These are phyloP conservation scores for Rhinoraja longicauda DNA, from an alignment of 2,797 vertebrate species.

Conservation along the genomic window DNA sequence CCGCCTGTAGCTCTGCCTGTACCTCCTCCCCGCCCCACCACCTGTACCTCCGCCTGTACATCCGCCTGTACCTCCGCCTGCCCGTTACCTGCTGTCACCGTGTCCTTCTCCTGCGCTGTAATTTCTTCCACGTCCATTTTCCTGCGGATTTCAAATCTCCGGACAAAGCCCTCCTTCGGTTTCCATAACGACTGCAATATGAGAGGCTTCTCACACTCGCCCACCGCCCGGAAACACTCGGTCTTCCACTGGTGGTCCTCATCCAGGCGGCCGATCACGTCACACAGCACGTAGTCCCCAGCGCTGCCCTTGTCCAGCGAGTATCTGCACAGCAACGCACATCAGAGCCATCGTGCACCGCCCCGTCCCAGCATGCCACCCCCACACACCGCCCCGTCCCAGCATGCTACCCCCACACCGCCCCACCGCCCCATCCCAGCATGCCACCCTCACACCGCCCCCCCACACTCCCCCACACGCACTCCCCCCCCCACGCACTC, in stretches of 20 bases:
- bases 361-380: background rate
- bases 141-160: conserved; percentile 69
- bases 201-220: conserved; percentile 69
- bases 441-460: no score
- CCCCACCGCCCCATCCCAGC: no score
- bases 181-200: conserved; percentile 73
- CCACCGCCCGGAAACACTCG: conserved; percentile 63
- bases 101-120: conserved; percentile 63
- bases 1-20: no score
- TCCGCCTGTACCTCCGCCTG: no score
- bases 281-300: conserved; percentile 62
- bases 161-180: conserved; percentile 65
- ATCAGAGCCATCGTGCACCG: background rate
- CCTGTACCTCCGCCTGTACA: background rate
- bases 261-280: conserved; percentile 62
- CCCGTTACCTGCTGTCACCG: conserved; percentile 64
- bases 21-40: background rate
- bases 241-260: conserved; percentile 57
- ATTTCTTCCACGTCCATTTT: conserved; percentile 61
- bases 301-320: conserved; percentile 61
- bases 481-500: no score
- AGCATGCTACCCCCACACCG: no score
- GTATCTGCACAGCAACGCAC: conserved; percentile 52
- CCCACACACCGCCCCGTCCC: no score
- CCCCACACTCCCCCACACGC: no score